Evolutionary conservation across 2,888 invertebrate genomes (phyloP).

Genomic region (Cheilosia urbana): DNA sequence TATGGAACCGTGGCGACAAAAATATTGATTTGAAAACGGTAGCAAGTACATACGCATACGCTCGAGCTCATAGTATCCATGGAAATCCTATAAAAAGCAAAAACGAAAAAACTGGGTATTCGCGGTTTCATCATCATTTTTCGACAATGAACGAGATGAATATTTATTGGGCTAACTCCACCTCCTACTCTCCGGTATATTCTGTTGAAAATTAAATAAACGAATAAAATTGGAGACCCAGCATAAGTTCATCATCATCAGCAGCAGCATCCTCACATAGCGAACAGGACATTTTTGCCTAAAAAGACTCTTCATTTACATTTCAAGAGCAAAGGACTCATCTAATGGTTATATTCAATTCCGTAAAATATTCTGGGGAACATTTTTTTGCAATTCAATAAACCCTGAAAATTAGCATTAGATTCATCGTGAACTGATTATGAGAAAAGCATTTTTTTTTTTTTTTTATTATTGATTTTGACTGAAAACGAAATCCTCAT

Average conservation of each 20-base stretch:
- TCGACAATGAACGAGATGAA: constrained; percentile 38
- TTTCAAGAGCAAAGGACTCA: constrained; percentile 35
- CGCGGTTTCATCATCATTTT: constrained; percentile 19
- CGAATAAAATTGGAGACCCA: constrained; percentile 42
- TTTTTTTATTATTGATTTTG: constrained; percentile 62
- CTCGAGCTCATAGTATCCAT: background rate
- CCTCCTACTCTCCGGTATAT: background rate
- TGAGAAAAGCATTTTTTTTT: constrained; percentile 24
- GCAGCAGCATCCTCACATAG: background rate
- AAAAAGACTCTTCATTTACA: constrained; percentile 37
- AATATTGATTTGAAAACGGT: constrained; percentile 44
- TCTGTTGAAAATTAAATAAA: constrained; percentile 55
- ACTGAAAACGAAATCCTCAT: constrained; percentile 17
- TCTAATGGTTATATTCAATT: constrained; percentile 7
- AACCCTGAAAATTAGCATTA: constrained; percentile 48
- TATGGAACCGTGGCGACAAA: background rate
- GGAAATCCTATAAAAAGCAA: background rate
- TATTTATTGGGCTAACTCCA: constrained; percentile 41
- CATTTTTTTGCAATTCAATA: constrained; percentile 44
- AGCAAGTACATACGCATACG: constrained; percentile 31
- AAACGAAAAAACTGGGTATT: background rate
- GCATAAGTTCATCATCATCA: constrained; percentile 44
- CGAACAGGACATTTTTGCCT: background rate
- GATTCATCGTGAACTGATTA: constrained; percentile 57
- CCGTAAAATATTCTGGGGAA: constrained; percentile 1